A percentile compares a stretch with the other conserved stretches of the same genome.
Conservation (phyloP, 2,888 invertebrate genomes). For the Ellobium chinense region DNA sequence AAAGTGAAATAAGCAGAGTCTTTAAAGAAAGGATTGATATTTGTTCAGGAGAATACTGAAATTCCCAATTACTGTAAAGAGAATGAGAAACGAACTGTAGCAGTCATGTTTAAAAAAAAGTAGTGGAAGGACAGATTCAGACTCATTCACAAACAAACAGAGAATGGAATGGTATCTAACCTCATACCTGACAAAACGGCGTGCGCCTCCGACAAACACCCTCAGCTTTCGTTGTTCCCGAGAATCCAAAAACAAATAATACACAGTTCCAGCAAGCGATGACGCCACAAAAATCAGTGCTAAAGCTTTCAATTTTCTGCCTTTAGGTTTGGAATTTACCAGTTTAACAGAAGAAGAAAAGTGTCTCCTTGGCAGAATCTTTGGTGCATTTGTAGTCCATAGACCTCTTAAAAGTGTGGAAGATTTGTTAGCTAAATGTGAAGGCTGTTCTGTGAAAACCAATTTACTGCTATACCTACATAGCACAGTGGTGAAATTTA, state of each 20-base stretch:
- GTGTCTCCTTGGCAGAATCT: no score
- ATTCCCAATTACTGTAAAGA: no score
- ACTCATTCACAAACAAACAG: neutral
- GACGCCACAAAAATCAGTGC: conserved; percentile 30
- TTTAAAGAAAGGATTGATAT: neutral
- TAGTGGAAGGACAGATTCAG: neutral
- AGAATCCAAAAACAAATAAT: conserved; percentile 58
- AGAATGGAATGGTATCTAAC: neutral
- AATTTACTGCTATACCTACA: no score
- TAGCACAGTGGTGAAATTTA: no score
- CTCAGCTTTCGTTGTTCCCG: conserved; percentile 64
- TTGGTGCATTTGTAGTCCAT: no score
- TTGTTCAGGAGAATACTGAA: no score
- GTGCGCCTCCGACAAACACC: conserved; percentile 69
- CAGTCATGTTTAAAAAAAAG: neutral
- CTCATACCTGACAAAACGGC: conserved; percentile 70
- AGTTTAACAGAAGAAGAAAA: neutral
- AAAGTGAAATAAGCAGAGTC: no score
- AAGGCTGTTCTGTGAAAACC: no score
- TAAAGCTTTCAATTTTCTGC: conserved; percentile 11
- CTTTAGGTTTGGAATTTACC: neutral
- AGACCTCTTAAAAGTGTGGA: no score
- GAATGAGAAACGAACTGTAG: no score
- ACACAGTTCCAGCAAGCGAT: conserved; percentile 53
- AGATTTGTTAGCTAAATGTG: no score